Base-by-base conservation (phyloP, 1,140 invertebrate species). In the Ceratina japonica region DNA sequence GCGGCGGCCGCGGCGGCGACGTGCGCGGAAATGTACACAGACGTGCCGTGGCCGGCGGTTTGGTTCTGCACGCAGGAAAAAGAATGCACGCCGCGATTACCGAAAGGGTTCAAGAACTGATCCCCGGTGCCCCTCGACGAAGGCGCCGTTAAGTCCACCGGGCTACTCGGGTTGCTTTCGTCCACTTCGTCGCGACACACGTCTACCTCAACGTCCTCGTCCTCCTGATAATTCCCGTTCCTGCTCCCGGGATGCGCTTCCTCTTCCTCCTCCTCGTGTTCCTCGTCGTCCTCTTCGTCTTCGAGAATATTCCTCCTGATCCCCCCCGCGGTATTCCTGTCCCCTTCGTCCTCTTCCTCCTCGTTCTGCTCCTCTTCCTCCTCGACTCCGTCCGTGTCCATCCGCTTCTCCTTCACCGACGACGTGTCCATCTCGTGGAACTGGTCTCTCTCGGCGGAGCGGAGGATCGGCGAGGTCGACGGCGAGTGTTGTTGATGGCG, bases 111-210 rank as follows among this genome's bases (percentile, higher is more conserved):
- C 2, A 89, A 72, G 63, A 89, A 90, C 70, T 91, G 90, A 15
- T 89, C 89, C 12, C 86, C 79, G 16, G 77, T 61, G 16, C 85
- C 87, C 22, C 90, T 88, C 1, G 92, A 92, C 0, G 91, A 89
- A 0, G 85, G 85, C 0, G 91, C 91, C 0, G 92, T 93, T 0
- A 93, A 81, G 31, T 93, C 92, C 5, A 93, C 92, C 0, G 92
- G 92, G 78, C 91, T 93, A 27, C 91, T 91, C 0, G 91, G 90
- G 58, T 91, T 92, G 69, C 90, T 92, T 56, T 88, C 86, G 51
- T 89, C 87, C 31, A 78, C 87, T 3, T 83, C 86, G 2, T 91
- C 87, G 0, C 88, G 80, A 59, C 92, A 91, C 15, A 91, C 91
- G 71, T 92, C 91, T 0, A 92, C 90, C 54, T 92, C 90, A 22